These are phyloP conservation scores for Chloroceryle amazona DNA, from an alignment of 2,797 vertebrate genomes.

Conservation along the genomic window DNA sequence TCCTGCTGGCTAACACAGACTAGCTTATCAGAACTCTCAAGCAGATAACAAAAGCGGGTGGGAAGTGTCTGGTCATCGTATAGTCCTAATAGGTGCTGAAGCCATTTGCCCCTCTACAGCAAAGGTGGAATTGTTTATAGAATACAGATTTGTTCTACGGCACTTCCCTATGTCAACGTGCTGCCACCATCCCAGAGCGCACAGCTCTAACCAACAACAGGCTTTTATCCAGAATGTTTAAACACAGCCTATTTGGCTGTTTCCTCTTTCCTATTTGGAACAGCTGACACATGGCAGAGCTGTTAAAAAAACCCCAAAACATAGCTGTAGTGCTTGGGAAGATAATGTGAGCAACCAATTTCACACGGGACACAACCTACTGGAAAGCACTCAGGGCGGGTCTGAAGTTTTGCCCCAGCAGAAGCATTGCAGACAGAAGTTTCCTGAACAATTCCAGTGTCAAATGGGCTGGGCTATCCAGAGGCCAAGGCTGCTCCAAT, in stretches of 20 bases:
- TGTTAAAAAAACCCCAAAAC: not conserved
- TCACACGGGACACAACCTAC: not conserved
- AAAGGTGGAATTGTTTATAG: not conserved
- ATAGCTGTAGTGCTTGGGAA: not conserved
- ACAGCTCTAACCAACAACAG: not conserved
- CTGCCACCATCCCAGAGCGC: not conserved
- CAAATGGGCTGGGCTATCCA: not conserved
- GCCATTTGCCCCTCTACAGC: not conserved
- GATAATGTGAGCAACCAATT: not conserved
- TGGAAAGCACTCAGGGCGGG: not conserved
- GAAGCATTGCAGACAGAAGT: not conserved
- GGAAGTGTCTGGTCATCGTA: not conserved
- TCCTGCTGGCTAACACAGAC: not conserved
- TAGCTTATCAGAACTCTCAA: not conserved
- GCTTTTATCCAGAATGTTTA: not conserved
- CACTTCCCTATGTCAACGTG: accelerated
- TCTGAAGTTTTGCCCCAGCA: not conserved
- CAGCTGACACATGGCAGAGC: not conserved
- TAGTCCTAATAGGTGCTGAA: not conserved
- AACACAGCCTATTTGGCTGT: not conserved
- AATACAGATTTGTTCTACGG: not conserved
- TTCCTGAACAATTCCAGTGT: not conserved
- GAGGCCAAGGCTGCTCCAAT: accelerated
- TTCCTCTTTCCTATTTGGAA: not conserved
- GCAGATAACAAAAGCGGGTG: not conserved